Evolutionary conservation across 2,113 vertebrate species (phyloP), one percentile per base, ranked within the genome.

Genomic region (Myodes glareolus): DNA sequence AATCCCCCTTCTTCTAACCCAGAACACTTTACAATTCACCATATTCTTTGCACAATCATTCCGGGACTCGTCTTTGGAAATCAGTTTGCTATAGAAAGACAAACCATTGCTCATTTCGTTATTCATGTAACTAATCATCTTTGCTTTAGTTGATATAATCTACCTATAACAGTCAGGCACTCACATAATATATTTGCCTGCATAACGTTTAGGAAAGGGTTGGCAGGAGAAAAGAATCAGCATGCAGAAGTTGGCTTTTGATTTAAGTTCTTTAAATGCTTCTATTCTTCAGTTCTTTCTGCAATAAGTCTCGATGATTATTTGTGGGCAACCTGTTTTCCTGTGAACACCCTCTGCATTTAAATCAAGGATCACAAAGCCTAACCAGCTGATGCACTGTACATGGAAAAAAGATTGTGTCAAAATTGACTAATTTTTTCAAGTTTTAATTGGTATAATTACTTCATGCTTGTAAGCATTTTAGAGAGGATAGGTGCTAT

Each of bases 361-460:
- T 91, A 92, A 96, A 97, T 94, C 36, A 95, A 91, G 90, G 75
- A 45, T 42, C 3, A 10, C 92, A 82, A 97, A 72, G 81, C 76
- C 82, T 94, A 90, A 92, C 61, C 91, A 93, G 76, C 82, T 96
- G 95, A 90, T 72, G 31, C 0, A 84, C 42, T 2, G 21, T 78
- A 1, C 87, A 50, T 93, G 50, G 81, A 97, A 94, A 39, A 45
- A 92, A 27, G 16, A 82, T 80, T 97, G 77, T 92, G 47, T 98
- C 82, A 97, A 97, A 98, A 94, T 97, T 97, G 93, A 73, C 87
- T 91, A 67, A 91, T 97, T 91, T 96, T 96, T 95, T 96, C 94
- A 85, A 78, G 94, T 97, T 97, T 97, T 98, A 98, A 97, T 98
- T 98, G 97, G 93, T 96, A 97, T 98, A 97, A 98, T 98, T 97